Percentiles rank a stretch among this genome's conserved stretches.
phyloP scores from a whole-genome alignment of 2,888 invertebrate species.

The Acleris holmiana region DNA sequence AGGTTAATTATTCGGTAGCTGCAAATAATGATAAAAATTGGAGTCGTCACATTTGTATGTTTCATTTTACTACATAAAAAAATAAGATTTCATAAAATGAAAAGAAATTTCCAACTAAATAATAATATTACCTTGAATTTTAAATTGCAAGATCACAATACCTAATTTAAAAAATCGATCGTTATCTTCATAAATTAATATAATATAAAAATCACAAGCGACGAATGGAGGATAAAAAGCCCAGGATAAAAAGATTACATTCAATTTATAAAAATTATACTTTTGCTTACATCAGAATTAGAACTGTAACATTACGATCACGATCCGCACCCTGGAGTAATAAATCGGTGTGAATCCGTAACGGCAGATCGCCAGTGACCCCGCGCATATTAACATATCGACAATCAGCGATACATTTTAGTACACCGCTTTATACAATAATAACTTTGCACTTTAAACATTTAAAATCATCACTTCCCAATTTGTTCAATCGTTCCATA shows the following conservation, averaged over 20 bases:
- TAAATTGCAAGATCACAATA: slow-evolving; percentile 42
- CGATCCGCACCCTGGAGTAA: slow-evolving; percentile 36
- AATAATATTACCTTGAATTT: slow-evolving; percentile 36
- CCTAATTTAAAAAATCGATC: slow-evolving; percentile 32
- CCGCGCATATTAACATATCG: not conserved
- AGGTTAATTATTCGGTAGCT: slow-evolving; percentile 64
- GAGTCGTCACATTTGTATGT: slow-evolving; percentile 24
- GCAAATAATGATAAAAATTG: slow-evolving; percentile 42
- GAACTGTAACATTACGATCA: slow-evolving; percentile 20
- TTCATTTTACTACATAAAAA: slow-evolving; percentile 20
- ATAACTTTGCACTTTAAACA: slow-evolving; percentile 16
- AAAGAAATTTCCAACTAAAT: slow-evolving; percentile 29
- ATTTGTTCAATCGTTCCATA: slow-evolving; percentile 12
- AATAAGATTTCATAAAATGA: slow-evolving; percentile 37
- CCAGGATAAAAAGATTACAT: slow-evolving; percentile 2
- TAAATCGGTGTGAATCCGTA: too few relatives aligned
- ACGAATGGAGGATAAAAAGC: slow-evolving; percentile 9
- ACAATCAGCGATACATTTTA: slow-evolving; percentile 28
- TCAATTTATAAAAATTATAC: slow-evolving; percentile 22
- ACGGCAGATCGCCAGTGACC: too few relatives aligned
- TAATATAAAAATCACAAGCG: slow-evolving; percentile 24
- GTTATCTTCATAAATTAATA: slow-evolving; percentile 34
- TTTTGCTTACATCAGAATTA: slow-evolving; percentile 19
- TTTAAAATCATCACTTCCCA: slow-evolving; percentile 34
- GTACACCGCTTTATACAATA: slow-evolving; percentile 18